These are phyloP conservation scores for Argopecten irradians DNA, from an alignment of 1,140 invertebrate genomes.

Conservation along the genomic window DNA sequence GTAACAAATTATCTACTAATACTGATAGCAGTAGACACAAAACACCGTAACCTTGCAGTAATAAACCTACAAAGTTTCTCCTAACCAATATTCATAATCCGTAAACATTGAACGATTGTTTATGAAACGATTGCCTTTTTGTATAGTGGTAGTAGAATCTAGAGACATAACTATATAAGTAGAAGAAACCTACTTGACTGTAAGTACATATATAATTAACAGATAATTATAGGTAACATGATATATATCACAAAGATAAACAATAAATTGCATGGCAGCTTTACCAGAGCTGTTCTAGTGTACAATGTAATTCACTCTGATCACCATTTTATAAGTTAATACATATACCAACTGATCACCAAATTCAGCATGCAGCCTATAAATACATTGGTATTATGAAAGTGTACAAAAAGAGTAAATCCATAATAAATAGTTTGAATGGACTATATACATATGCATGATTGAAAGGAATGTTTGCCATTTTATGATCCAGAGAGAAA, in stretches of 20 bases:
- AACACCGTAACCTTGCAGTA: background rate
- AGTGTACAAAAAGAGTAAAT: background rate
- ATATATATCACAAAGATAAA: background rate
- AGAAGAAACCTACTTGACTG: background rate
- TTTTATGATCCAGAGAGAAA: background rate
- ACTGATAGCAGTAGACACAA: background rate
- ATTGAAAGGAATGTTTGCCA: background rate
- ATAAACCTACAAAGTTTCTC: background rate
- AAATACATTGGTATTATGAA: background rate
- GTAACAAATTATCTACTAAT: background rate
- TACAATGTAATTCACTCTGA: background rate
- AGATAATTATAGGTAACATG: constrained; percentile 5
- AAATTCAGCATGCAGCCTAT: background rate
- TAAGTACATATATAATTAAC: background rate
- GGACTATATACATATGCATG: constrained; percentile 22
- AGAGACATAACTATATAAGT: background rate
- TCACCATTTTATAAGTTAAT: constrained; percentile 11
- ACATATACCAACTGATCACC: background rate
- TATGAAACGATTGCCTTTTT: background rate
- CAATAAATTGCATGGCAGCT: background rate
- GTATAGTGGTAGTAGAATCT: background rate
- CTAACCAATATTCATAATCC: background rate
- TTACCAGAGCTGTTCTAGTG: background rate
- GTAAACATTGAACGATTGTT: constrained; percentile 1
- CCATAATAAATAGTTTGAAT: background rate